Conservation (phyloP, 2,888 invertebrate species). For the Agrilus mali region DNA sequence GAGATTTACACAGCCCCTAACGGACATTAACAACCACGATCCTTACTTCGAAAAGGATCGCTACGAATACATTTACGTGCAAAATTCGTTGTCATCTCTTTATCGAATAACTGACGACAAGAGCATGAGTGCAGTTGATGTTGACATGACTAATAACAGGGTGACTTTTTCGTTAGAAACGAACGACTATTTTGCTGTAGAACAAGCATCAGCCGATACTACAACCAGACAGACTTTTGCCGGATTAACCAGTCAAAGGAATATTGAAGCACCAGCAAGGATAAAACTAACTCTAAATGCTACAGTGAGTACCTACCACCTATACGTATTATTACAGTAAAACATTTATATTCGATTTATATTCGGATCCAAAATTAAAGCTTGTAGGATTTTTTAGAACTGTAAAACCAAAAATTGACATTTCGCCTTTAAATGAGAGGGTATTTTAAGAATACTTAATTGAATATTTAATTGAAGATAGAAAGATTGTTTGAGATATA, state of each 20-base stretch:
- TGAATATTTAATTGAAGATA: too few relatives aligned
- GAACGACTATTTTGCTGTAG: constrained; percentile 4
- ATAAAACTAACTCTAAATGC: constrained; percentile 4
- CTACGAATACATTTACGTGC: constrained; percentile 5
- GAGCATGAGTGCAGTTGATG: constrained; percentile 2
- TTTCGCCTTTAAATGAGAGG: too few relatives aligned
- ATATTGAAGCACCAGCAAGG: constrained; percentile 1
- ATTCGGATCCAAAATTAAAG: too few relatives aligned
- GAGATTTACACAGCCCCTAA: constrained; percentile 1
- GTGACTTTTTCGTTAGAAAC: constrained; percentile 3
- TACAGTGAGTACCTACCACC: constrained; percentile 3
- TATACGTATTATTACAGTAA: too few relatives aligned
- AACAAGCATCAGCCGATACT: background rate
- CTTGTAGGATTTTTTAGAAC: too few relatives aligned
- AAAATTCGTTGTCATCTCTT: constrained; percentile 1
- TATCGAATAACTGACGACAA: constrained; percentile 3
- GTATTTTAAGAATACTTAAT: too few relatives aligned
- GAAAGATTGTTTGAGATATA: too few relatives aligned
- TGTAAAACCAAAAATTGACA: too few relatives aligned
- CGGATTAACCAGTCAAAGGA: background rate
- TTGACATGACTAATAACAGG: constrained; percentile 4
- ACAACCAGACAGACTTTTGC: background rate
- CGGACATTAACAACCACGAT: constrained; percentile 6
- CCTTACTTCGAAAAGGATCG: constrained; percentile 1
- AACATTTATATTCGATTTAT: too few relatives aligned